A percentile compares a stretch with the other conserved stretches of the same genome.
phyloP scores from a whole-genome alignment of 1,140 invertebrate species.

The Pseudoatta argentina region DNA sequence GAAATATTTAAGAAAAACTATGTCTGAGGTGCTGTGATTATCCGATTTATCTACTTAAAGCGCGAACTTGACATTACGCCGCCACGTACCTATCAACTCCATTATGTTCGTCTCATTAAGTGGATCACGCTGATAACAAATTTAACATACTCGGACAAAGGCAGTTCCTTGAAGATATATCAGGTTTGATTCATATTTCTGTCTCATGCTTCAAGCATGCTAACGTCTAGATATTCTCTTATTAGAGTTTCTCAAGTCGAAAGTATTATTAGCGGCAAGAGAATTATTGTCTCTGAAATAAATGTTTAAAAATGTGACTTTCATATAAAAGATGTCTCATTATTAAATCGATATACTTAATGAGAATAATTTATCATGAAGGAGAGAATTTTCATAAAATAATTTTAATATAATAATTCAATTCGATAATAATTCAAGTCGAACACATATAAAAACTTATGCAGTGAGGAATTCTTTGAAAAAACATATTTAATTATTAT shows the following conservation, averaged over 20 bases:
- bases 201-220: not conserved
- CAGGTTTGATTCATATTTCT: constrained; percentile 33
- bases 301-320: not conserved
- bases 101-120: constrained; percentile 33
- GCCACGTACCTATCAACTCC: not conserved
- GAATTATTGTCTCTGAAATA: not conserved
- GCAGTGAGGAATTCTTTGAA: not conserved
- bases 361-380: not conserved
- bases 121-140: constrained; percentile 41
- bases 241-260: constrained; percentile 10
- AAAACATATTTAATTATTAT: not conserved
- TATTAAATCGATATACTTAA: not conserved
- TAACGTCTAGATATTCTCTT: not conserved
- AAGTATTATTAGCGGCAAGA: not conserved
- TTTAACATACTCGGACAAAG: constrained; percentile 35
- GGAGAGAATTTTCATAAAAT: not conserved
- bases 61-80: constrained; percentile 55
- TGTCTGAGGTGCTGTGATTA: no score
- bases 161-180: constrained; percentile 31
- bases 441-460: not conserved
- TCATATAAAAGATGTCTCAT: not conserved
- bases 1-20: no score
- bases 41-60: not conserved
- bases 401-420: constrained; percentile 7
- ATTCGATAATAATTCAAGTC: not conserved